Base-by-base conservation (phyloP, 2,113 vertebrate species). In the Poicephalus meyeri region DNA sequence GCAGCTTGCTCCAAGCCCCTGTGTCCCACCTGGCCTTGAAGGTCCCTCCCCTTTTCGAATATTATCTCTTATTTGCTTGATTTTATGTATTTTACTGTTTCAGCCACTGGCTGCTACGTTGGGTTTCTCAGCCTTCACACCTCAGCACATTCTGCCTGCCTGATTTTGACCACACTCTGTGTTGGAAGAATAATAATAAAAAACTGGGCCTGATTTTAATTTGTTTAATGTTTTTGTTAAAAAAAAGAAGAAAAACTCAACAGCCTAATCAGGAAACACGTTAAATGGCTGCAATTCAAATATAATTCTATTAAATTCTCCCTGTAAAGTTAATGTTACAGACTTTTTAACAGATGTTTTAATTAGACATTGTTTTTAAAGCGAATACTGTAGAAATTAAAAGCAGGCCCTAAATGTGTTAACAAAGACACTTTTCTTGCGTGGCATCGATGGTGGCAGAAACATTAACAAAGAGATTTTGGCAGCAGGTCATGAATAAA, bases 291-390 rank as follows among this genome's bases (percentile, higher is more conserved):
- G 98, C 98, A 98, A 98, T 98, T 98, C 97, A 98, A 98, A 98
- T 98, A 98, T 98, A 98, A 98, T 98, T 98, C 98, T 98, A 98
- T 98, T 98, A 98, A 98, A 98, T 98, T 98, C 98, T 98, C 98
- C 97, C 98, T 98, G 97, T 98, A 98, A 98, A 98, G 98, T 98
- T 98, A 98, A 98, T 98, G 98, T 98, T 98, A 98, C 98, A 98
- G 98, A 98, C 98, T 98, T 98, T 98, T 98, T 98, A 98, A 98
- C 98, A 98, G 98, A 98, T 98, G 98, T 98, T 98, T 98, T 98
- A 98, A 98, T 98, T 98, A 98, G 98, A 97, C 98, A 98, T 98
- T 98, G 98, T 98, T 98, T 98, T 98, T 98, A 98, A 98, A 98
- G 96, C 97, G 98, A 98, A 98, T 98, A 98, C 98, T 98, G 97